Percentiles rank a stretch among this genome's conserved stretches.
These are phyloP conservation scores for Phrynosoma blainvillii DNA, from an alignment of 2,113 vertebrate genomes.

Conservation along the genomic window DNA sequence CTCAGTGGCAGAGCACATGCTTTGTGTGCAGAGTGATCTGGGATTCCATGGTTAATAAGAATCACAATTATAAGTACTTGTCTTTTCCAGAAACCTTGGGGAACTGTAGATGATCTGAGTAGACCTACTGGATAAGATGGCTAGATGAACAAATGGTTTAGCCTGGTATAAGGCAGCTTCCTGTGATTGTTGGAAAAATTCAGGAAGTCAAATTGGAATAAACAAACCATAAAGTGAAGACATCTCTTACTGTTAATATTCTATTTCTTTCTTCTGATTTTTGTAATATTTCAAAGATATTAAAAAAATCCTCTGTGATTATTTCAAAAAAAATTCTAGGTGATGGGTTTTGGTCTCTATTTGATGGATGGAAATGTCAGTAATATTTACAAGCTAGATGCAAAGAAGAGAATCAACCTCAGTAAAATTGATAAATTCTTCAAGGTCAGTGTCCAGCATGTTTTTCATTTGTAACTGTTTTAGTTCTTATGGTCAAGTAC, in stretches of 20 bases:
- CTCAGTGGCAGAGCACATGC: too few relatives aligned
- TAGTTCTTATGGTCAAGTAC: not conserved
- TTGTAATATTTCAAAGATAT: not conserved
- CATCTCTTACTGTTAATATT: not conserved
- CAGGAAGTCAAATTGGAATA: not conserved
- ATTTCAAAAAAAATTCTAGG: slow-evolving; percentile 73
- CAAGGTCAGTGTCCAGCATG: slow-evolving; percentile 81
- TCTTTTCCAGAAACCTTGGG: not conserved
- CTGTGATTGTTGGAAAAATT: not conserved
- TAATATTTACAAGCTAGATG: slow-evolving; percentile 98
- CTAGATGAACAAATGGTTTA: not conserved
- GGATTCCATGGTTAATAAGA: too few relatives aligned
- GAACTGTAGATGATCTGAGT: not conserved
- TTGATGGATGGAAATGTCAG: slow-evolving; percentile 99
- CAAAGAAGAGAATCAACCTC: slow-evolving; percentile 99
- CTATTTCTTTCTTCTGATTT: not conserved
- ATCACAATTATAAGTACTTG: not conserved
- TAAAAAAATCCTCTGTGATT: not conserved
- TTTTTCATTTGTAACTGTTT: slow-evolving; percentile 15
- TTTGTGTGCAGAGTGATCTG: too few relatives aligned
- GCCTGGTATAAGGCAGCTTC: not conserved
- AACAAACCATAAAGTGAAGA: not conserved
- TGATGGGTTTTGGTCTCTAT: slow-evolving; percentile 98
- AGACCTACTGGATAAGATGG: not conserved
- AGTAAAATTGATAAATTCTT: slow-evolving; percentile 99